Percentiles rank a stretch among this genome's conserved stretches.
Conservation (phyloP, 2,797 vertebrate species). For the Rhinella marina region DNA sequence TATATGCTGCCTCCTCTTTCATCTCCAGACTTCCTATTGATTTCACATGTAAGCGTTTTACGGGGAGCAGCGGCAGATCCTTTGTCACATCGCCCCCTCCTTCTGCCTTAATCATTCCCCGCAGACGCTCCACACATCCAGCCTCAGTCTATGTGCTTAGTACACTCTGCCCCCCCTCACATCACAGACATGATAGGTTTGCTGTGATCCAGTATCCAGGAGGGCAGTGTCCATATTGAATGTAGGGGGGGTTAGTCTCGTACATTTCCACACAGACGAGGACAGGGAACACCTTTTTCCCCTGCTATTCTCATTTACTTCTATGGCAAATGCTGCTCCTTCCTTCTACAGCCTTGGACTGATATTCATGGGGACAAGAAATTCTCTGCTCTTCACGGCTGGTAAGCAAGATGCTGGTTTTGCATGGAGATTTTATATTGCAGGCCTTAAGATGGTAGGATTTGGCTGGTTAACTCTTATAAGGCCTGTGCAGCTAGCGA, state of each 20-base stretch:
- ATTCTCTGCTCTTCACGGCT: not conserved
- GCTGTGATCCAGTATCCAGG: constrained; percentile 23
- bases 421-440: not conserved
- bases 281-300: not conserved
- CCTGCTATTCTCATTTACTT: not conserved
- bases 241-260: not conserved
- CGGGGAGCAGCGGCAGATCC: constrained; percentile 13
- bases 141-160: constrained; percentile 24
- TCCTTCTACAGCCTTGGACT: constrained; percentile 26
- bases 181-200: not conserved
- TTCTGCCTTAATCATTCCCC: constrained; percentile 33
- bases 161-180: not conserved
- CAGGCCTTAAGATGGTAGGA: not conserved
- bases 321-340: constrained; percentile 42
- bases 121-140: constrained; percentile 32
- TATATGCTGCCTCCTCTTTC: constrained; percentile 9
- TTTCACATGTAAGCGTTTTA: constrained; percentile 28
- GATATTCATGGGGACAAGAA: constrained; percentile 50
- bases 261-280: constrained; percentile 22
- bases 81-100: not conserved
- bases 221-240: constrained; percentile 17
- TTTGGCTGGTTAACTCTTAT: not conserved
- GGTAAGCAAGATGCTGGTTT: constrained; percentile 36
- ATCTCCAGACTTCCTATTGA: constrained; percentile 10
- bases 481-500: not conserved